Percentiles rank a stretch among this genome's conserved stretches.
Conservation (phyloP, 2,113 vertebrate species). For the Ptyas mucosa region DNA sequence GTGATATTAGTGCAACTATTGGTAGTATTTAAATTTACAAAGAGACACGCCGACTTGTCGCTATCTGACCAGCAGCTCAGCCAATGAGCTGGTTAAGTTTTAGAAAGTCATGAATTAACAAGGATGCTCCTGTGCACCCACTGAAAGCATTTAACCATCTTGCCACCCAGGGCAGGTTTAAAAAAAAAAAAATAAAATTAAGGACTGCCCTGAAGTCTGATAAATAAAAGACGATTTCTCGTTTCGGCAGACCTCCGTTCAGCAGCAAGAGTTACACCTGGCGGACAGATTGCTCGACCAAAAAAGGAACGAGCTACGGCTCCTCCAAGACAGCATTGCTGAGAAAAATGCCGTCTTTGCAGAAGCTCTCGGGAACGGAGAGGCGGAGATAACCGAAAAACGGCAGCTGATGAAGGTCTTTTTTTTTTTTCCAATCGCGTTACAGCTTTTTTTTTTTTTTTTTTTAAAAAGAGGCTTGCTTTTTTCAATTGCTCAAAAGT, state of each 20-base stretch:
- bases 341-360: slow-evolving; percentile 69
- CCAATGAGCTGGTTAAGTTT: background rate
- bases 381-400: slow-evolving; percentile 71
- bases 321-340: slow-evolving; percentile 69
- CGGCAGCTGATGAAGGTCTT: slow-evolving; percentile 60
- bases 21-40: background rate
- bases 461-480: too few species aligned
- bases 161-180: background rate
- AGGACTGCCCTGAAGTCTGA: background rate
- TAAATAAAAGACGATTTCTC: background rate
- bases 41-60: background rate
- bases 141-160: background rate
- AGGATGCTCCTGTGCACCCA: background rate
- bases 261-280: slow-evolving; percentile 68
- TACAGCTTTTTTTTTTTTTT: fast-evolving
- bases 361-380: slow-evolving; percentile 71
- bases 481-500: background rate
- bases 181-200: background rate
- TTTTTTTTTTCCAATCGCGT: background rate
- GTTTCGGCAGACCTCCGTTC: slow-evolving; percentile 59
- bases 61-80: background rate
- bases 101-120: background rate
- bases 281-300: slow-evolving; percentile 69
- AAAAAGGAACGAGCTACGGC: slow-evolving; percentile 69
- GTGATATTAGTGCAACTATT: background rate